A percentile compares a stretch with the other conserved stretches of the same genome.
Evolutionary conservation across 2,113 vertebrate genomes (phyloP).

Genomic region (Nyctibius bracteatus): DNA sequence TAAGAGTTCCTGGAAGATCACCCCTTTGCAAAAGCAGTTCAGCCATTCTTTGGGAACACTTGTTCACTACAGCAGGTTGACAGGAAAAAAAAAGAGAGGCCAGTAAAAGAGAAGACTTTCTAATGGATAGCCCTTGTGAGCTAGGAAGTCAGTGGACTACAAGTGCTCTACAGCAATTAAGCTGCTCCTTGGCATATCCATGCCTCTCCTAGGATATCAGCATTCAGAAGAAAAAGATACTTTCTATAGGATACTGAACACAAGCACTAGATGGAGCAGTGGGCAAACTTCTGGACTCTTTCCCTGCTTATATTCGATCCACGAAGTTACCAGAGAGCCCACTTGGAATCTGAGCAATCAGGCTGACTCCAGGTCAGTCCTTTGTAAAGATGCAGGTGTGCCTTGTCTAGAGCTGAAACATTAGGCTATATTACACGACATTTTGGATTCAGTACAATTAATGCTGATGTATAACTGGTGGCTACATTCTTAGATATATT

Average conservation of each 20-base stretch:
- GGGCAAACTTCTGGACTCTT: slow-evolving; percentile 11
- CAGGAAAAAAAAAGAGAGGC: not conserved
- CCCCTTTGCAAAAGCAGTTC: not conserved
- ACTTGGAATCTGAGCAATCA: not conserved
- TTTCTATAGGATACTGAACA: not conserved
- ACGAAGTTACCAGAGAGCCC: not conserved
- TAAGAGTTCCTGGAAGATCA: not conserved
- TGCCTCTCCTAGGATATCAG: not conserved
- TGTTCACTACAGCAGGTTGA: not conserved
- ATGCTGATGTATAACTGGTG: not conserved
- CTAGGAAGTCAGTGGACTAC: not conserved
- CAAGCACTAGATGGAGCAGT: slow-evolving; percentile 65
- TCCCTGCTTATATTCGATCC: not conserved
- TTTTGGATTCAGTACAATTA: not conserved
- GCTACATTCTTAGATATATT: not conserved
- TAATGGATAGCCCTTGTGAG: not conserved
- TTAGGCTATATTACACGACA: rapidly evolving
- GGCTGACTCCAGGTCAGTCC: not conserved
- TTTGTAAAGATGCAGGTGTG: not conserved
- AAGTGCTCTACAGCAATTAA: not conserved
- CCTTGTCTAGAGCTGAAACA: not conserved
- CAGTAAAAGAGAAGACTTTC: not conserved
- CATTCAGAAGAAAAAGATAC: not conserved
- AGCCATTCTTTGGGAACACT: not conserved
- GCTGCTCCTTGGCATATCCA: not conserved